phyloP scores from a whole-genome alignment of 2,797 vertebrate species.

The Monodelphis domestica region DNA sequence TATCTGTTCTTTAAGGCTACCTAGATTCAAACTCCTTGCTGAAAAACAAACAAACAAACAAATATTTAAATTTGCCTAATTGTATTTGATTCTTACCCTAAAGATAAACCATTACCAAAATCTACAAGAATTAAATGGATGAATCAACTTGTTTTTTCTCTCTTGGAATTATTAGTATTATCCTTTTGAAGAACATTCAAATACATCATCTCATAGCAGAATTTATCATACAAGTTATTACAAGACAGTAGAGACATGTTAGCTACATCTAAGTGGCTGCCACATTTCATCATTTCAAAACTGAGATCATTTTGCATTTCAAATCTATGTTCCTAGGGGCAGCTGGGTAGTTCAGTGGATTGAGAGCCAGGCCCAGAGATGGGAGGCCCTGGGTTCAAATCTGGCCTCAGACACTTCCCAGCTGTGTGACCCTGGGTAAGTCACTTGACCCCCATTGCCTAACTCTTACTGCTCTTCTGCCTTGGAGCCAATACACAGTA shows the following conservation, averaged over 20 bases:
- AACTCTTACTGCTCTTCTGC: too few species aligned
- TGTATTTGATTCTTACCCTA: conserved; percentile 39
- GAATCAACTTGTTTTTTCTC: not conserved
- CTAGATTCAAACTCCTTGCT: too few species aligned
- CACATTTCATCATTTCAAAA: conserved; percentile 66
- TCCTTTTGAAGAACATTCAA: conserved; percentile 41
- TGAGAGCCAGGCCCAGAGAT: too few species aligned
- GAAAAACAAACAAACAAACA: too few species aligned
- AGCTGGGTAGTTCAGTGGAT: too few species aligned
- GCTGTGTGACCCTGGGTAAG: too few species aligned
- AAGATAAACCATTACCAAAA: conserved; percentile 43
- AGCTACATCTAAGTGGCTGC: conserved; percentile 35
- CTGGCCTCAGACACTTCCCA: too few species aligned
- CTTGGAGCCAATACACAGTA: too few species aligned
- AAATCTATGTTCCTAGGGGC: conserved; percentile 58
- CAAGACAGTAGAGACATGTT: conserved; percentile 40
- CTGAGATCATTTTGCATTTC: conserved; percentile 58
- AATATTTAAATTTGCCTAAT: conserved; percentile 30
- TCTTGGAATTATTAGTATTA: conserved; percentile 30
- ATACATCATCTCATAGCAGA: conserved; percentile 47
- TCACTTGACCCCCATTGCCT: too few species aligned
- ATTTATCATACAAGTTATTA: conserved; percentile 32
- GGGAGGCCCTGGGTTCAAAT: too few species aligned
- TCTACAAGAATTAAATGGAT: conserved; percentile 35
- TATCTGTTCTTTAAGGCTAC: too few species aligned